Evolutionary conservation across 2,113 vertebrate genomes (phyloP).

Genomic region (Heliornis fulica): DNA sequence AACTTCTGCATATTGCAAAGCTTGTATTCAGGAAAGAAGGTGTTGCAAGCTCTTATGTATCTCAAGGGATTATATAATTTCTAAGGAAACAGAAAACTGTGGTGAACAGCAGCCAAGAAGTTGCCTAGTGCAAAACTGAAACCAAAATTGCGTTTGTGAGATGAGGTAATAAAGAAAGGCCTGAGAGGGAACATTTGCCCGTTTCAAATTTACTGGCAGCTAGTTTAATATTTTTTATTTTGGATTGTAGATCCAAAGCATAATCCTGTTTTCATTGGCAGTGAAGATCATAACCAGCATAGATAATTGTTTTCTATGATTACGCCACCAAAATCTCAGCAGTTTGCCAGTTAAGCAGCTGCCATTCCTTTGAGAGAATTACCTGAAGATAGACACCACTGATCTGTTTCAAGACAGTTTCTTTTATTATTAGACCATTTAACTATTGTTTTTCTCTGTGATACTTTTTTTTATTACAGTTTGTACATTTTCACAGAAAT

Average conservation of each 20-base stretch:
- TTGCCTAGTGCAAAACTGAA: constrained; percentile 31
- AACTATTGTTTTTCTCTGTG: not conserved
- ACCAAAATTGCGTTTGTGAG: not conserved
- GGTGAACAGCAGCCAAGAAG: not conserved
- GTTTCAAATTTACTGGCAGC: not conserved
- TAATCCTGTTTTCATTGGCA: constrained; percentile 27
- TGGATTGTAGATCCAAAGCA: not conserved
- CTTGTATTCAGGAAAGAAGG: not conserved
- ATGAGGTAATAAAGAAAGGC: not conserved
- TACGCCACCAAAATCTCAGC: not conserved
- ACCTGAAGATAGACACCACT: not conserved
- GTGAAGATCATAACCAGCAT: not conserved
- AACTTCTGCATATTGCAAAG: not conserved
- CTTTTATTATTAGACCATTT: not conserved
- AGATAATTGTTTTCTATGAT: constrained; percentile 6
- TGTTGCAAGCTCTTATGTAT: not conserved
- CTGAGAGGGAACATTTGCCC: not conserved
- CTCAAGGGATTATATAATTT: not conserved
- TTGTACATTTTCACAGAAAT: not conserved
- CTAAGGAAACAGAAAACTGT: not conserved
- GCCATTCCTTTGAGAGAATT: not conserved
- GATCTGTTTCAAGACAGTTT: not conserved
- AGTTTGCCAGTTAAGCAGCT: not conserved
- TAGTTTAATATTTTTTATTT: constrained; percentile 18
- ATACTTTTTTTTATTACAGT: not conserved